These are phyloP conservation scores for Liolophura sinensis DNA, from an alignment of 1,140 invertebrate genomes.

Conservation along the genomic window DNA sequence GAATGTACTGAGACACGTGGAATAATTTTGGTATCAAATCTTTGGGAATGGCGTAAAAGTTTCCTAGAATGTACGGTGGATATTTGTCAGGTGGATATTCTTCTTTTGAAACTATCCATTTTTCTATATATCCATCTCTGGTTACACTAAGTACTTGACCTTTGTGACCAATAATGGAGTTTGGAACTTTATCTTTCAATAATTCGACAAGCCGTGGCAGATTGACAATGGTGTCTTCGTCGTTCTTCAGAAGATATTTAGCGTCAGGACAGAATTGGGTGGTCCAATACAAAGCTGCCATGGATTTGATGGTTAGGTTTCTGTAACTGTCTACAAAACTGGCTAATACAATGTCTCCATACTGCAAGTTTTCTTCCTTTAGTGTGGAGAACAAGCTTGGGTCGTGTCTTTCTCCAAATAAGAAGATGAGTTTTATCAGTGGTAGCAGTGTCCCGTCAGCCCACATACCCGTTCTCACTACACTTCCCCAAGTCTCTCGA, in stretches of 20 bases:
- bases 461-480: constrained; percentile 17
- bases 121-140: constrained; percentile 18
- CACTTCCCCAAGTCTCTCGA: constrained; percentile 27
- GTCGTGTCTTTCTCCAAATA: constrained; percentile 12
- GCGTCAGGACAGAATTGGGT: constrained; percentile 67
- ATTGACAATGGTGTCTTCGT: constrained; percentile 77
- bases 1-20: constrained; percentile 21
- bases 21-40: constrained; percentile 35
- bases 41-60: constrained; percentile 47
- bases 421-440: constrained; percentile 23
- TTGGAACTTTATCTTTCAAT: neutral
- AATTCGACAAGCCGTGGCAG: constrained; percentile 58
- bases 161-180: constrained; percentile 9
- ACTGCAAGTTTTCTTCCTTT: constrained; percentile 62
- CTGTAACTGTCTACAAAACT: constrained; percentile 42
- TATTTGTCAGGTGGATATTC: constrained; percentile 18
- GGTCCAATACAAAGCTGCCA: constrained; percentile 83
- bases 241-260: constrained; percentile 81
- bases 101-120: constrained; percentile 36
- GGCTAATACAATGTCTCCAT: constrained; percentile 38
- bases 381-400: no score
- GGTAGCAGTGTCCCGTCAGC: constrained; percentile 9
- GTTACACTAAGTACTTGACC: neutral
- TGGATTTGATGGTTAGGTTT: constrained; percentile 63
- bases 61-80: constrained; percentile 45